Evolutionary conservation across 2,888 invertebrate species (phyloP).

Genomic region (Torymus texanus): DNA sequence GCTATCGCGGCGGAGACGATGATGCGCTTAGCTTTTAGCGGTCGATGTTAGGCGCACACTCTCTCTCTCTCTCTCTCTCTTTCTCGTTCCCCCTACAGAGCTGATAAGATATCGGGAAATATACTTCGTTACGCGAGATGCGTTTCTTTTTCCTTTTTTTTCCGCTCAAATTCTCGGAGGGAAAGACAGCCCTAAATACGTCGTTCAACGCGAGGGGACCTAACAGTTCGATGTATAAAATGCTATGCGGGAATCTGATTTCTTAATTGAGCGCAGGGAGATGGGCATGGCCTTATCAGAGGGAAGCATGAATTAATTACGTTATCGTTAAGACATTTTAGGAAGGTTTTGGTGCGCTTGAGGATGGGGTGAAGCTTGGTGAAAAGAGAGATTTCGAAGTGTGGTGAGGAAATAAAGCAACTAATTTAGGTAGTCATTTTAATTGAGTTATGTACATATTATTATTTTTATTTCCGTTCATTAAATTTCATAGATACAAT

Average conservation of each 20-base stretch:
- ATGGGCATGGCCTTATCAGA: slow-evolving; percentile 1
- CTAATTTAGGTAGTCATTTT: slow-evolving; percentile 23
- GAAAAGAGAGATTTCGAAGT: background rate
- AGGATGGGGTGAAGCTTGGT: background rate
- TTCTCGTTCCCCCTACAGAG: too few relatives aligned
- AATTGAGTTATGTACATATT: slow-evolving; percentile 21
- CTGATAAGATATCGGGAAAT: slow-evolving; percentile 48
- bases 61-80: background rate
- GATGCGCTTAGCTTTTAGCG: slow-evolving; percentile 51
- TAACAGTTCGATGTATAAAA: slow-evolving; percentile 36
- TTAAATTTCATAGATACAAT: background rate
- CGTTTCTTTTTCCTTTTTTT: background rate
- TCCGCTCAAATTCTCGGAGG: background rate
- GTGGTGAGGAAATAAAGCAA: slow-evolving; percentile 8
- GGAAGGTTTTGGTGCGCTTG: slow-evolving; percentile 4
- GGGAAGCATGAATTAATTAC: slow-evolving; percentile 46
- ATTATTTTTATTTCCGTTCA: background rate
- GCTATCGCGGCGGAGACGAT: slow-evolving; percentile 17
- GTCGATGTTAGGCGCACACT: slow-evolving; percentile 15
- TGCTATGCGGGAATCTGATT: slow-evolving; percentile 28
- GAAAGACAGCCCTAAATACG: slow-evolving; percentile 8
- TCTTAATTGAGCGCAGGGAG: slow-evolving; percentile 44
- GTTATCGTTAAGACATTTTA: slow-evolving; percentile 33
- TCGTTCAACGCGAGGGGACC: background rate
- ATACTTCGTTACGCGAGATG: slow-evolving; percentile 28